phyloP scores from a whole-genome alignment of 2,888 invertebrate species.

The Ectobius pallidus region DNA sequence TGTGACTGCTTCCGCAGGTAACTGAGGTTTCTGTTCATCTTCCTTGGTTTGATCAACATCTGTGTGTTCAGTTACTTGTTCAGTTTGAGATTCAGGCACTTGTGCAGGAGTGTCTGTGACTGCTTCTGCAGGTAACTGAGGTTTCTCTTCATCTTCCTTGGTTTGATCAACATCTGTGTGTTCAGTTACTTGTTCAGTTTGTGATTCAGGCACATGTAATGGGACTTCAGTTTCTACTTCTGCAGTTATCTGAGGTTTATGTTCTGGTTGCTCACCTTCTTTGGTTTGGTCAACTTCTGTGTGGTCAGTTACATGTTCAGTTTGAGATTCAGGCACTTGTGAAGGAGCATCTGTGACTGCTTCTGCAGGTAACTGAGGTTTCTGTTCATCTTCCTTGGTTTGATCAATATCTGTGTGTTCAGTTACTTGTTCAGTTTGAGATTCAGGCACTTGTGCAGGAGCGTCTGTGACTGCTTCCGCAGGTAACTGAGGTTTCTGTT shows the following conservation, averaged over 20 bases:
- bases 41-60: conserved; percentile 28
- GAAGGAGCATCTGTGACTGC: conserved; percentile 31
- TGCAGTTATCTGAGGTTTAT: not conserved
- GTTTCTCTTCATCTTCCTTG: conserved; percentile 19
- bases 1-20: not conserved
- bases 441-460: not conserved
- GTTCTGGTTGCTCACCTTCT: not conserved
- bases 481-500: too few species aligned
- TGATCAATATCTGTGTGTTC: too few species aligned
- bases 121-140: not conserved
- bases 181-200: conserved; percentile 12
- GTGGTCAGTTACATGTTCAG: not conserved
- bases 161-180: conserved; percentile 24
- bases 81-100: conserved; percentile 29
- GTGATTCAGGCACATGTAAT: not conserved
- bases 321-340: not conserved
- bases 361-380: conserved; percentile 30
- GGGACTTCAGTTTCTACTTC: not conserved
- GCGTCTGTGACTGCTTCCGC: too few species aligned
- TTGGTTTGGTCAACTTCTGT: conserved; percentile 29
- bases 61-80: conserved; percentile 21
- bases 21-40: conserved; percentile 26
- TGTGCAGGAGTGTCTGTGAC: not conserved
- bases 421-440: too few species aligned
- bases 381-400: not conserved